phyloP scores from a whole-genome alignment of 2,888 invertebrate species.

The Trichogramma dendrolimi region DNA sequence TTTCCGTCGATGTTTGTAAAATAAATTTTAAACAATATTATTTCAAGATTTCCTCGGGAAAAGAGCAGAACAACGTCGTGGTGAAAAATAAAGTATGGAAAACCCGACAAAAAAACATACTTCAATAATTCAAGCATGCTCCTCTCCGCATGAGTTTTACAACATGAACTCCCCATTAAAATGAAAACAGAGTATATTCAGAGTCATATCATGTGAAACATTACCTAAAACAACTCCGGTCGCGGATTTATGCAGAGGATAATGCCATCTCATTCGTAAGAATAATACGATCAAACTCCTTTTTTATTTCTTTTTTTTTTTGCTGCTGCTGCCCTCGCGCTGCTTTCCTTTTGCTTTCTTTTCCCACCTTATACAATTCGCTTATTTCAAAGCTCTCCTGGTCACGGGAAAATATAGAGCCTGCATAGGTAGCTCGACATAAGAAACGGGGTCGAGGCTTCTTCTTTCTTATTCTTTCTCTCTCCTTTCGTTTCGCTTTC shows the following conservation, averaged over 20 bases:
- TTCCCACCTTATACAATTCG: too few relatives aligned
- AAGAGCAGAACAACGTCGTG: too few relatives aligned
- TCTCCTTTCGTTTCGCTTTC: background rate
- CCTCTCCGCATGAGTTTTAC: background rate
- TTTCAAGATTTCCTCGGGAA: too few relatives aligned
- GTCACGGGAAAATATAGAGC: conserved; percentile 7
- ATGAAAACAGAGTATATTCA: background rate
- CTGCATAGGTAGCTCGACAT: conserved; percentile 8
- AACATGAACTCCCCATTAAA: background rate
- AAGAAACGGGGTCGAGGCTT: conserved; percentile 21
- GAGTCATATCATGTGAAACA: background rate
- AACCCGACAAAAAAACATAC: too few relatives aligned
- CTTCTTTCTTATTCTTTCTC: conserved; percentile 4
- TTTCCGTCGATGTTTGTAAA: too few relatives aligned
- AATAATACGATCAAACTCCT: conserved; percentile 10
- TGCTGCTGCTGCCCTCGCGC: background rate
- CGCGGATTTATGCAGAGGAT: conserved; percentile 17
- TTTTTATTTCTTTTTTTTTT: background rate
- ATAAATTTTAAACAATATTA: too few relatives aligned
- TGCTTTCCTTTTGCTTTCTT: too few relatives aligned
- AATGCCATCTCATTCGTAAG: conserved; percentile 10
- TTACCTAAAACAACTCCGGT: background rate
- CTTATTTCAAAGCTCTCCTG: background rate
- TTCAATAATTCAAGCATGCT: too few relatives aligned
- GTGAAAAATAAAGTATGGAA: too few relatives aligned